Evolutionary conservation across 2,113 vertebrate species (phyloP).

Genomic region (Oriolus oriolus): DNA sequence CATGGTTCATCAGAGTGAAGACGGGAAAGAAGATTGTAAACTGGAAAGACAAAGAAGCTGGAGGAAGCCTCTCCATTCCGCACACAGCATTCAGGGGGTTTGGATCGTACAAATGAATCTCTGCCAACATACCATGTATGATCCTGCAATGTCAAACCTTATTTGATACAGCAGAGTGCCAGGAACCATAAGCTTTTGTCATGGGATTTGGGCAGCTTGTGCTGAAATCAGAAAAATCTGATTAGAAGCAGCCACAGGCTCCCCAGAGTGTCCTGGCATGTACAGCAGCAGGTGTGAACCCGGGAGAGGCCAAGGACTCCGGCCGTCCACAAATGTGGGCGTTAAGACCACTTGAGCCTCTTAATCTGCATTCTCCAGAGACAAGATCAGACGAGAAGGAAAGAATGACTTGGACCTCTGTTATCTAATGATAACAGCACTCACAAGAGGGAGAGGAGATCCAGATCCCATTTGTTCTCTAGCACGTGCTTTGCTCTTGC

Average conservation of each 20-base stretch:
- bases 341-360: not conserved
- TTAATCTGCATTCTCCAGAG: not conserved
- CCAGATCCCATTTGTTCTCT: not conserved
- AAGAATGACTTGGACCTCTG: not conserved
- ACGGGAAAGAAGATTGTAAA: not conserved
- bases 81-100: not conserved
- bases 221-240: not conserved
- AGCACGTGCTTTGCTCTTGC: not conserved
- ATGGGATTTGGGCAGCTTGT: not conserved
- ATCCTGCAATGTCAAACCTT: not conserved
- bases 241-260: not conserved
- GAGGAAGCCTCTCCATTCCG: not conserved
- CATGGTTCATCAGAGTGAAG: not conserved
- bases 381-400: not conserved
- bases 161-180: not conserved
- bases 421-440: not conserved
- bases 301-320: not conserved
- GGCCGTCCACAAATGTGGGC: not conserved
- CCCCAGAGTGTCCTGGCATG: not conserved
- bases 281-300: not conserved
- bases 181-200: not conserved
- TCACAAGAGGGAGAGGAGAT: not conserved
- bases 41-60: not conserved
- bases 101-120: rapidly evolving
- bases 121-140: not conserved